Conservation (phyloP, 1,140 invertebrate species). For the Eupristina koningsbergeri region DNA sequence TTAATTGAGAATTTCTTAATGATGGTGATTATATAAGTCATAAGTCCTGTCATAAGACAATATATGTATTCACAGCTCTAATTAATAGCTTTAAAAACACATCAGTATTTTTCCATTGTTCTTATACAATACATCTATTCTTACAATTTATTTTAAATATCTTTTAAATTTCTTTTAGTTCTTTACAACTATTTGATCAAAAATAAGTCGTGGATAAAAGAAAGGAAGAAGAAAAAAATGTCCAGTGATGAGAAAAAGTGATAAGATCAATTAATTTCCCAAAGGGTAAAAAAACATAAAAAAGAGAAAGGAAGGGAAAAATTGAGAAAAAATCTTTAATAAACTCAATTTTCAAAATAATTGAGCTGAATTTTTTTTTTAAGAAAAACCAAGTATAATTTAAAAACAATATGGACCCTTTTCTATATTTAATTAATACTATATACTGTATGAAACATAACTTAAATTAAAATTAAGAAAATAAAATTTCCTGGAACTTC, state of each 20-base stretch:
- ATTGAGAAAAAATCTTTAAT: no score
- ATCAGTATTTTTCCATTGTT: neutral
- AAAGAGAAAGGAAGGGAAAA: neutral
- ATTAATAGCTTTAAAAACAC: neutral
- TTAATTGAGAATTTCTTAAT: no score
- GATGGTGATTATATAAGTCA: no score
- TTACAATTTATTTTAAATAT: no score
- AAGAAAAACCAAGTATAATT: neutral
- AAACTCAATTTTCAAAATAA: neutral
- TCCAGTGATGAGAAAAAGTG: neutral
- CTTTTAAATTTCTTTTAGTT: no score
- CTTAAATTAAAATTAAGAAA: no score
- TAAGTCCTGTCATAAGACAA: neutral
- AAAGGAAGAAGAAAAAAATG: neutral
- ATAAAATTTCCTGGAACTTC: no score
- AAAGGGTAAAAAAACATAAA: neutral
- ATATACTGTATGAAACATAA: no score
- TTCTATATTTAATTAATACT: no score
- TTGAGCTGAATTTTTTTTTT: neutral
- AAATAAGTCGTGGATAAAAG: neutral
- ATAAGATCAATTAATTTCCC: constrained; percentile 44
- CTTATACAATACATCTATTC: no score
- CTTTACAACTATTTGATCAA: no score
- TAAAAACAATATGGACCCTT: no score
- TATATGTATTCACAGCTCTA: neutral